Evolutionary conservation across 2,888 invertebrate species (phyloP).

Genomic region (Eupithecia subfuscata): DNA sequence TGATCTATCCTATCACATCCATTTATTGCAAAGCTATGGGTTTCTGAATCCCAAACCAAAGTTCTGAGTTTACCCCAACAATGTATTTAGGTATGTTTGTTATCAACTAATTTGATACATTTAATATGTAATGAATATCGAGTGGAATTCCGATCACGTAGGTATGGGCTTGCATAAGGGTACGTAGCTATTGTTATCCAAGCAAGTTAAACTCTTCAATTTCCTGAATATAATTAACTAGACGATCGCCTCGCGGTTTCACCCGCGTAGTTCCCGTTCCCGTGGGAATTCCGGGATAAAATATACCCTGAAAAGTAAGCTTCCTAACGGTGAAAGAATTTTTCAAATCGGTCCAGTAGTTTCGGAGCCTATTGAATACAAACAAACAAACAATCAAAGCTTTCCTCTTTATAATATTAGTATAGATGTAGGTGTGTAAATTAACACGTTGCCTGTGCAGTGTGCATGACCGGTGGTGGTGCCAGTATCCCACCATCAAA

Average conservation of each 20-base stretch:
- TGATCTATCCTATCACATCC: neutral
- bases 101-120: constrained; percentile 42
- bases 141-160: constrained; percentile 48
- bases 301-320: too few relatives aligned
- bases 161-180: constrained; percentile 45
- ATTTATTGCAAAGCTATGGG: neutral
- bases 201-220: neutral
- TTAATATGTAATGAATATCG: constrained; percentile 64
- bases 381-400: too few relatives aligned
- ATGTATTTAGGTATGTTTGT: constrained; percentile 42
- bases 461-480: too few relatives aligned
- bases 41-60: constrained; percentile 44
- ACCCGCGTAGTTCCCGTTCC: too few relatives aligned
- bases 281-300: too few relatives aligned
- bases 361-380: too few relatives aligned
- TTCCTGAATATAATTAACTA: neutral
- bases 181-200: neutral
- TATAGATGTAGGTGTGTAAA: neutral
- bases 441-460: too few relatives aligned
- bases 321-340: too few relatives aligned
- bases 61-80: constrained; percentile 53
- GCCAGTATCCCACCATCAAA: too few relatives aligned
- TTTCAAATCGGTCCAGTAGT: too few relatives aligned
- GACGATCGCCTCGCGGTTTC: too few relatives aligned
- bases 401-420: too few relatives aligned